Evolutionary conservation across 2,888 invertebrate species (phyloP), one percentile per base, ranked within the genome.

Genomic region (Adela reaumurella): DNA sequence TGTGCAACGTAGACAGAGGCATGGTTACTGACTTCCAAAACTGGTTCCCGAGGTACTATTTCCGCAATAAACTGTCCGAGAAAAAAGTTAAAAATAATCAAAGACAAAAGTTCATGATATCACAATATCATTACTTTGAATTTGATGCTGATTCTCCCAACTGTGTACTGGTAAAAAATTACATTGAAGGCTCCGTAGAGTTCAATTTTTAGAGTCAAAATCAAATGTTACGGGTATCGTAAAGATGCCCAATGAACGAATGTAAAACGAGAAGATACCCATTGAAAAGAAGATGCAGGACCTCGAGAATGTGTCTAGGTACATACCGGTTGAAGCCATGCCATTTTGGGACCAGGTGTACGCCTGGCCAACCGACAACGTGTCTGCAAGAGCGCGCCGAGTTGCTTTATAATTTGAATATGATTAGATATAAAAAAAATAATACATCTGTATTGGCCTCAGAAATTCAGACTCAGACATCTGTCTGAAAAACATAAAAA

Each of bases 61-160:
- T 46, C 28, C 20, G 28, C 28, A 46, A 24, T 19, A 46, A 46
- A 35, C 20, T 16, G 28, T 46, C 41, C 17, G 29, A 46, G 18
- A 11, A 16, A 46, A 28, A 17, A 16, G 17, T 46, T 29, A 29
- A 46, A 29, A 24, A 46, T n/a, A 46, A 46, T 5, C 28, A 29
- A 28, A 20, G 28, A 35, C 28, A 46, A 29, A 29, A 46, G 46
- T 46, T 29, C 17, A 28, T 29, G 28, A 46, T 46, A 46, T 46
- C 46, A 46, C 20, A 46, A 17, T 46, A 46, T 46, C 46, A 46
- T 19, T n/a, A n/a, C n/a, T n/a, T n/a, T n/a, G n/a, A n/a, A n/a
- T n/a, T n/a, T n/a, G n/a, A n/a, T n/a, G n/a, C 35, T 35, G 46
- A 18, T n/a, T 17, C 20, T 24, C 46, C 46, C n/a, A 46, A 46